Base-by-base conservation (phyloP, 2,888 invertebrate species). In the Elegia similella region DNA sequence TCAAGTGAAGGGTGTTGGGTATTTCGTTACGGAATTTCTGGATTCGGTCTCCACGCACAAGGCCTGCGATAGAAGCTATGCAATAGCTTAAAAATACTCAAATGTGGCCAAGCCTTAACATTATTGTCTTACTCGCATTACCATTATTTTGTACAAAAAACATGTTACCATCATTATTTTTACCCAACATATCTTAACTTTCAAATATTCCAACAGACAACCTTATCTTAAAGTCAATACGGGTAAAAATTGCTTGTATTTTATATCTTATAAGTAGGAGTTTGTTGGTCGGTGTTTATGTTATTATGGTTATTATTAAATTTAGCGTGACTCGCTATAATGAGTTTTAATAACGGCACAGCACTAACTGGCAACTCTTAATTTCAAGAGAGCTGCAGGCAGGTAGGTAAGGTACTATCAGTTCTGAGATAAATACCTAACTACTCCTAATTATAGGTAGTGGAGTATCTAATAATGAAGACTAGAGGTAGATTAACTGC, bases 111-210 rank as follows among this genome's bases (percentile, higher is more conserved):
- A 12, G 17, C 46, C 46, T 46, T 46, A 12, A 46, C 23, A 15
- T 43, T 15, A 43, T 46, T 23, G 17, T 23, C 46, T 46, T 23
- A 46, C 46, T 23, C 46, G 46, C 17, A 46, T 23, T 29, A 46
- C 46, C 46, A 46, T 46, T 46, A 46, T 46, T 23, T 12, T 17
- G 23, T 46, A 46, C 46, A 46, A 46, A 46, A 46, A 46, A 46
- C 46, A 46, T 46, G 46, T 46, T 46, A 29, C 46, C 23, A 46
- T 23, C 46, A 46, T 46, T 46, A 42, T 42, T 17, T 17, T 23
- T 10, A 23, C 46, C 17, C 23, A 46, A 17, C 23, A 23, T 12
- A n/a, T 12, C 6, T 12, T 46, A 46, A 17, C 1, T 38, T 12
- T 10, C 38, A n/a, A 12, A 46, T 7, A 46, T 17, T 17, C 23